Percentiles rank a stretch among this genome's conserved stretches.
Evolutionary conservation across 2,113 vertebrate species (phyloP).

Genomic region (Typhlomys cinereus): DNA sequence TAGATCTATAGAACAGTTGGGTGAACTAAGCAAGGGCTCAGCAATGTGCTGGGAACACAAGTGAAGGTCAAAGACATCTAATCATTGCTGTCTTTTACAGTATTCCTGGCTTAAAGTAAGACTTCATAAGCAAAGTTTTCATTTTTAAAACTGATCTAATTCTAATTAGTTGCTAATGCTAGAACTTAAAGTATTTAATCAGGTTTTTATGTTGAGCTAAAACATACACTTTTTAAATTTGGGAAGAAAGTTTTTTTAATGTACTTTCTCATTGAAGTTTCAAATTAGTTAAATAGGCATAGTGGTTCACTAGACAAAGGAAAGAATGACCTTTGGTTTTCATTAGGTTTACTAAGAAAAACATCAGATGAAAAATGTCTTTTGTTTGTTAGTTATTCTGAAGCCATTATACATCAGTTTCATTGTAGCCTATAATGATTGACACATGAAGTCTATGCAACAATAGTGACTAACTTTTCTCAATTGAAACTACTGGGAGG

Average conservation of each 20-base stretch:
- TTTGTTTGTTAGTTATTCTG: slow-evolving; percentile 17
- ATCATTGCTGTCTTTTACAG: background rate
- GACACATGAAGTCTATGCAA: background rate
- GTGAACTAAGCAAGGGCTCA: background rate
- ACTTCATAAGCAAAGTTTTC: background rate
- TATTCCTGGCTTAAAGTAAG: background rate
- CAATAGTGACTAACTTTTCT: slow-evolving; percentile 18
- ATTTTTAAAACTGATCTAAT: slow-evolving; percentile 32
- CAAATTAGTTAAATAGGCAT: background rate
- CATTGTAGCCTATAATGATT: slow-evolving; percentile 1
- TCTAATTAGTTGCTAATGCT: background rate
- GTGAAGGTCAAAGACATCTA: background rate
- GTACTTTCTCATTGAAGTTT: background rate
- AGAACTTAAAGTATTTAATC: background rate
- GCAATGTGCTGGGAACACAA: background rate
- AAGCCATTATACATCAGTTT: slow-evolving; percentile 29
- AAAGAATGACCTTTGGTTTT: background rate
- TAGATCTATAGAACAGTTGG: background rate
- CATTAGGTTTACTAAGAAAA: slow-evolving; percentile 8
- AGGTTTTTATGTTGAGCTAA: slow-evolving; percentile 11
- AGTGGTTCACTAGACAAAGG: background rate
- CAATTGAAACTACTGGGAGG: background rate
- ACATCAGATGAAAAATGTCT: background rate
- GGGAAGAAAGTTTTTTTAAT: background rate
- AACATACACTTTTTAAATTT: background rate